These are phyloP conservation scores for Lymantria monacha DNA, from an alignment of 2,888 invertebrate genomes.

Conservation along the genomic window DNA sequence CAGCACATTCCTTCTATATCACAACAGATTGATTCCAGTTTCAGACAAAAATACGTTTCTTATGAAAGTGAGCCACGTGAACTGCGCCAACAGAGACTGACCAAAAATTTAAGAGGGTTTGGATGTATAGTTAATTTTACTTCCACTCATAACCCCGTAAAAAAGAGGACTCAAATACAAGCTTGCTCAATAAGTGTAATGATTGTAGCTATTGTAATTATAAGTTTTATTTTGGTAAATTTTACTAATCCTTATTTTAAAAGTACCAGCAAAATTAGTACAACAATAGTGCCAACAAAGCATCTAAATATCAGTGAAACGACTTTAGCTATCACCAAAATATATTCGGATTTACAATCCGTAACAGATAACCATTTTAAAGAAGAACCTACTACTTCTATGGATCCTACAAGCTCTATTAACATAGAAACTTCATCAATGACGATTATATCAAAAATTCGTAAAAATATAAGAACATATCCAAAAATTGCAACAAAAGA, in stretches of 20 bases:
- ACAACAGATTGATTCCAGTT: conserved; percentile 63
- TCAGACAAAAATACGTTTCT: conserved; percentile 66
- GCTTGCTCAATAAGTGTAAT: conserved; percentile 80
- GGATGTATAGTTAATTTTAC: conserved; percentile 73
- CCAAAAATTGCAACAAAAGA: conserved; percentile 52
- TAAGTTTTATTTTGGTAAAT: conserved; percentile 78
- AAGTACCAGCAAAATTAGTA: conserved; percentile 60
- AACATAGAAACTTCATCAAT: conserved; percentile 48
- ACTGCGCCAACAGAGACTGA: conserved; percentile 59
- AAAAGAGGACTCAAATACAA: conserved; percentile 76
- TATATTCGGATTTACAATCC: conserved; percentile 43
- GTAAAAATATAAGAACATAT: conserved; percentile 72
- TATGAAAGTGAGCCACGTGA: conserved; percentile 56
- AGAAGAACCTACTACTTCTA: conserved; percentile 42
- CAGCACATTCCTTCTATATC: conserved; percentile 72
- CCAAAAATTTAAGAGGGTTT: conserved; percentile 72
- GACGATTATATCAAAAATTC: conserved; percentile 61
- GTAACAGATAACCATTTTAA: conserved; percentile 28
- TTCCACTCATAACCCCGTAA: conserved; percentile 67
- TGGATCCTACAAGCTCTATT: conserved; percentile 32
- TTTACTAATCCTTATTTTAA: conserved; percentile 71
- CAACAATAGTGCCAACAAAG: conserved; percentile 74
- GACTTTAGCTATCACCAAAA: conserved; percentile 52
- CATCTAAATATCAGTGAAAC: conserved; percentile 55
- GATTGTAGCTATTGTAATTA: conserved; percentile 75